Conservation (phyloP, 2,888 invertebrate species). For the Frankliniella fusca region DNA sequence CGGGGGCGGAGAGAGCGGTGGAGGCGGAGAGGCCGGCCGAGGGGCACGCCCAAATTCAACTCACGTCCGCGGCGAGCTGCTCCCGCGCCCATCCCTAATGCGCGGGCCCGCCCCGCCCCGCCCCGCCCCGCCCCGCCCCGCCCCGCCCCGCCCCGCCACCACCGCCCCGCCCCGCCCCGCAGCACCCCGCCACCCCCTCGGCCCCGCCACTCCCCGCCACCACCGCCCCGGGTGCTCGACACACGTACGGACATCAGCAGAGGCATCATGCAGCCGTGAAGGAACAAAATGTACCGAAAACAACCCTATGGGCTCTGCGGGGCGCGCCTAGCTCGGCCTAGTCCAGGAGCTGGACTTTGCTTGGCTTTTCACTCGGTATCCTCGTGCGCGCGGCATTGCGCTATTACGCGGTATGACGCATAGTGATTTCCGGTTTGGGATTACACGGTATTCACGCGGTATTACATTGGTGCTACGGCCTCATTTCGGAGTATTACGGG, state of each 20-base stretch:
- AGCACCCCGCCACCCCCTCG: neutral
- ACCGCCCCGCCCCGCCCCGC: neutral
- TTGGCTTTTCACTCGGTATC: no score
- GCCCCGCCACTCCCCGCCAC: neutral
- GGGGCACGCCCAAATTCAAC: constrained; percentile 48
- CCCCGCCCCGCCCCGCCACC: neutral
- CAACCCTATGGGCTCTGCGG: neutral
- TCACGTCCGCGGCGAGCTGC: constrained; percentile 55
- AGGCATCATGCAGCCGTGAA: constrained; percentile 14
- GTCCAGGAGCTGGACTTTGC: neutral
- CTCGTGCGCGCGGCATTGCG: no score
- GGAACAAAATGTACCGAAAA: constrained; percentile 25
- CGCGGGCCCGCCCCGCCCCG: constrained; percentile 40
- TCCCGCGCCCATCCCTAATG: constrained; percentile 60
- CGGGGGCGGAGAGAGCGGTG: neutral
- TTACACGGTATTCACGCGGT: no score
- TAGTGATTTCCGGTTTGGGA: no score
- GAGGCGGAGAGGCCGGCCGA: constrained; percentile 35
- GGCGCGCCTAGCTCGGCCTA: neutral
- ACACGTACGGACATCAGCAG: constrained; percentile 19
- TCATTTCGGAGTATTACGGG: no score
- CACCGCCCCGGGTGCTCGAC: neutral
- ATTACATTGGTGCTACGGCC: no score
- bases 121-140: neutral
- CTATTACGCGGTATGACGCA: no score